Base-by-base conservation (phyloP, 2,888 invertebrate genomes). In the Pantelozetes paolii region DNA sequence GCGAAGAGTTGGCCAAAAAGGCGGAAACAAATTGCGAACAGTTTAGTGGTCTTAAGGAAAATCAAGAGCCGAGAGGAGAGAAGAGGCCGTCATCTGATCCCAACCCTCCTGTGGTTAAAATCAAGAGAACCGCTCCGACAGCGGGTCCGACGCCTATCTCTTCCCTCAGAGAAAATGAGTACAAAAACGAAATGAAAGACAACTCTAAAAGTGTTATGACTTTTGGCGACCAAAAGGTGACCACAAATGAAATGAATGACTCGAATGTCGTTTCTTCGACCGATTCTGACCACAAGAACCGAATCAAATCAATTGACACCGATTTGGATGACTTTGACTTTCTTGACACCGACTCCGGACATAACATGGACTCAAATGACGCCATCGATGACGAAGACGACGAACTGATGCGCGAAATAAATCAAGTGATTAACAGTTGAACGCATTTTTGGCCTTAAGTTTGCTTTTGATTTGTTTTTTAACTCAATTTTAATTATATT, bases 401-500 rank as follows among this genome's bases (percentile, higher is more conserved):
- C 59, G 77, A 77, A 50, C 75, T 77, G 13, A 69, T 77, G 69
- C 59, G 73, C 28, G 76, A 77, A 71, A 73, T 77, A 26, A 73
- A 77, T 71, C 76, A 77, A 70, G 74, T 76, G 13, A 71, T 59
- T 15, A 59, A 59, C 18, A 59, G 59, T 59, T 32, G 59, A 36
- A 36, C 9, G 36, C 36, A 36, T 36, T 36, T 36, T 36, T 8
- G 36, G 6, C 9, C 9, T 36, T 36, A 36, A 36, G n/a, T n/a
- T n/a, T n/a, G n/a, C n/a, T n/a, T n/a, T n/a, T n/a, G n/a, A n/a
- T n/a, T n/a, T n/a, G n/a, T n/a, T n/a, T n/a, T n/a, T n/a, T n/a
- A n/a, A n/a, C n/a, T n/a, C n/a, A n/a, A n/a, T n/a, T n/a, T n/a
- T n/a, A n/a, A n/a, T n/a, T n/a, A n/a, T n/a, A n/a, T n/a, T n/a